Evolutionary conservation across 1,140 invertebrate species (phyloP), one percentile per base, ranked within the genome.

Genomic region (Stegodyphus dumicola): DNA sequence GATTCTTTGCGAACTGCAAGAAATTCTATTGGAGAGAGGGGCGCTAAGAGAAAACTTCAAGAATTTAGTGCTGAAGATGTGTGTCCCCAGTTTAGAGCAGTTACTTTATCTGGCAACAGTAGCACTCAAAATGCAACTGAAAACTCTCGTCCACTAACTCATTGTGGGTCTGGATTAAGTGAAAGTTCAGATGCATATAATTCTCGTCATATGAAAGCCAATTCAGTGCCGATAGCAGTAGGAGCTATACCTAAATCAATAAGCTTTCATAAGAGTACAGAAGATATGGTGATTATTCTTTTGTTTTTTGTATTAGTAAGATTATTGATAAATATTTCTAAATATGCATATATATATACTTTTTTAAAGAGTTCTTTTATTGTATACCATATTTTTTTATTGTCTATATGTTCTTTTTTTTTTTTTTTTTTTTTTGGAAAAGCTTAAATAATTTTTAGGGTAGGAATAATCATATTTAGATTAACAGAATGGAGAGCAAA

Each of bases 171-270:
- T 33, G 33, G 33, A 33, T n/a, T 18, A 7, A 17, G 18, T n/a
- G 71, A 83, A 11, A 70, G 66, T 17, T 74, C 73, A 17, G 81
- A 84, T 1, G 48, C 15, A 5, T 76, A 66, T 60, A 69, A 48
- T 65, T 54, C 81, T 15, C n/a, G 81, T 6, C 65, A 69, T 5
- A 11, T 69, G 60, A 84, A 84, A 48, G 81, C 64, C 7, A 70
- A 75, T 56, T 84, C 81, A 54, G 81, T 75, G 5, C 81, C 81
- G 6, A n/a, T 69, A n/a, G 49, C 73, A 9, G 95, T 95, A 0
- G 95, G 95, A 7, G 95, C 95, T 1, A 97, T 97, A 89, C 95
- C 95, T 7, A 97, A 97, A 91, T 96, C 95, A 88, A 97, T 97
- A 87, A 96, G 95, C 89, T 97, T 97, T 89, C 96, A 97, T 91